phyloP scores from a whole-genome alignment of 2,113 vertebrate genomes.

The Marcusenius ussheri region DNA sequence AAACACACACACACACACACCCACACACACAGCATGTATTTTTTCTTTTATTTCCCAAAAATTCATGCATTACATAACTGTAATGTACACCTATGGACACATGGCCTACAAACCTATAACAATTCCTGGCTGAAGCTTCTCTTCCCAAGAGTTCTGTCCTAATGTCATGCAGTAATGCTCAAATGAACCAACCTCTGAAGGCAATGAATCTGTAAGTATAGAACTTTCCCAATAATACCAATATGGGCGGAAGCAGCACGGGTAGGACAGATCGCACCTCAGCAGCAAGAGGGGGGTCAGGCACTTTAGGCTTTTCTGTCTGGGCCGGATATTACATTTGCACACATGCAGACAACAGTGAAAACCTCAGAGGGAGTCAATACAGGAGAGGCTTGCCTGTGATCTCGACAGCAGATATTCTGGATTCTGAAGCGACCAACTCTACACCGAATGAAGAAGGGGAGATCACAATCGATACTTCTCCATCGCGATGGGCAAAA shows the following conservation, averaged over 20 bases:
- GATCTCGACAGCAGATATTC: not conserved
- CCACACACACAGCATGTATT: not conserved
- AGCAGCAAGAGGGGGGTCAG: not conserved
- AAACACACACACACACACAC: not conserved
- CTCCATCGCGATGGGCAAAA: conserved; percentile 57
- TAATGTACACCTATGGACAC: not conserved
- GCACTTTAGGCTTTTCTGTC: not conserved
- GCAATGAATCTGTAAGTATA: not conserved
- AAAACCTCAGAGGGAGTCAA: not conserved
- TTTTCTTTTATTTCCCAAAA: not conserved
- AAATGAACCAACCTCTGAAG: not conserved
- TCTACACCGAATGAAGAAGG: conserved; percentile 34
- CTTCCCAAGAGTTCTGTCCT: not conserved
- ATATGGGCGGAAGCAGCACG: not conserved
- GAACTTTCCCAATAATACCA: not conserved
- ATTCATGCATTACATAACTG: not conserved
- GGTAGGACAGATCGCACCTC: not conserved
- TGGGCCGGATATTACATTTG: conserved; percentile 10
- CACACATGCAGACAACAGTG: not conserved
- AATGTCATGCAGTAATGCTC: not conserved
- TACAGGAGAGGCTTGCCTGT: not conserved
- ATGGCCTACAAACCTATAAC: too few relatives aligned
- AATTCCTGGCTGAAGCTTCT: not conserved
- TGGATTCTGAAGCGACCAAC: not conserved
- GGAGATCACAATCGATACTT: conserved; percentile 47